Evolutionary conservation across 2,888 invertebrate species (phyloP), one percentile per base, ranked within the genome.

Genomic region (Ephialtes manifestator): DNA sequence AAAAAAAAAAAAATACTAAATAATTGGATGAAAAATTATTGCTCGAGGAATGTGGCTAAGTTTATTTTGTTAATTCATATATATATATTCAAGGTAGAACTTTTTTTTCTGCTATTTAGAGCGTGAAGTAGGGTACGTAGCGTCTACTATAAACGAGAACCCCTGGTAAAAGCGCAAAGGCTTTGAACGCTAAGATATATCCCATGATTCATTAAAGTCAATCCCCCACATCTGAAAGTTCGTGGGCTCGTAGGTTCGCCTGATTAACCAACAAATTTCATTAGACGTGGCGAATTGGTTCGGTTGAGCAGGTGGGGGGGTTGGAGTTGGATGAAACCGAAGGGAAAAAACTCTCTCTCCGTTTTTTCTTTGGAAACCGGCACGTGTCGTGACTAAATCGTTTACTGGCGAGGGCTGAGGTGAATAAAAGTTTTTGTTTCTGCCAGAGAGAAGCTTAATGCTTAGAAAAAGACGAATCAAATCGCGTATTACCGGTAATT

Each of bases 211-310:
- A 80, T 80, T 70, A 74, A 51, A 70, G 51, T 43, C 53, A 63
- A 83, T 84, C 65, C 46, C 60, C 51, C 13, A 67, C 71, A 46
- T 76, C 35, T 8, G 77, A 72, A 82, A 82, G 60, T 80, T 84
- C 35, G 71, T 20, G 60, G 65, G 55, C 74, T 70, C 70, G 48
- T 55, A 28, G 79, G 58, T 35, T 68, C 72, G 75, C 63, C 55
- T 84, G 83, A 76, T 84, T 84, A 80, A 71, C 72, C 60, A 53
- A 63, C 43, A 65, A 84, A 84, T 84, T 84, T 79, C 71, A 70
- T 84, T 80, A 79, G 63, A 63, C 70, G 65, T 31, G 55, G 76
- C n/a, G 70, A 81, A 75, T 83, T 79, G 74, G 60, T 43, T 70
- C 51, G 13, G 67, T 43, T n/a, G 75, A 55, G 58, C 48, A 28